Evolutionary conservation across 1,140 invertebrate genomes (phyloP), one percentile per base, ranked within the genome.

Genomic region (Macrobrachium rosenbergii): DNA sequence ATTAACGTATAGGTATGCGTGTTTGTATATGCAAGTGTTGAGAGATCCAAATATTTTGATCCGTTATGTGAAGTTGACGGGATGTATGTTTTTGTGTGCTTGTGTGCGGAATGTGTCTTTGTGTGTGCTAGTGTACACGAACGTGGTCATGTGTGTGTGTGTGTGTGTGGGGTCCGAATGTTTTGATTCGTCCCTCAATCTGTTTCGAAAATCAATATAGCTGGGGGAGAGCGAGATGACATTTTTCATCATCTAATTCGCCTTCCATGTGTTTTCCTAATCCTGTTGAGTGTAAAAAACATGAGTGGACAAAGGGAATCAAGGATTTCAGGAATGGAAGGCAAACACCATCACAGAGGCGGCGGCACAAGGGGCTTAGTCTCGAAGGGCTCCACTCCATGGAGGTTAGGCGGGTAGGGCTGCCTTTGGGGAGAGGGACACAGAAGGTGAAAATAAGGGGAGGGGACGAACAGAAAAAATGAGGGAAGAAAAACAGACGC

Each of bases 241-340:
- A 43, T 67, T 82, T 82, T 82, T 82, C 80, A 82, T 82, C 80
- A 82, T 82, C 80, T 73, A 82, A 82, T 82, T 82, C 80, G 37
- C 62, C 80, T 69, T 72, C 64, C 80, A 67, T 82, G 80, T 82
- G 80, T 82, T 82, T 69, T 82, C 63, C 62, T 82, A 82, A 82
- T 82, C 80, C 80, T 43, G 16, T 72, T 45, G 80, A 67, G 80
- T 82, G 80, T 82, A 82, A 82, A 82, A 59, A 78, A 78, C n/a
- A 59, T 17, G 80, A 73, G 43, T 82, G 80, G 80, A 82, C 80
- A 82, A 82, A 82, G 80, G 80, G 67, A 72, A 82, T 82, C 28
- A 69, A 43, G 80, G 67, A 72, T 82, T 72, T 72, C 64, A 82
- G 80, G 64, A 67, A 82, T 82, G 80, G 80, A 82, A 82, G 67